Conservation (phyloP, 2,888 invertebrate species). For the Phoenoteleia sp. region DNA sequence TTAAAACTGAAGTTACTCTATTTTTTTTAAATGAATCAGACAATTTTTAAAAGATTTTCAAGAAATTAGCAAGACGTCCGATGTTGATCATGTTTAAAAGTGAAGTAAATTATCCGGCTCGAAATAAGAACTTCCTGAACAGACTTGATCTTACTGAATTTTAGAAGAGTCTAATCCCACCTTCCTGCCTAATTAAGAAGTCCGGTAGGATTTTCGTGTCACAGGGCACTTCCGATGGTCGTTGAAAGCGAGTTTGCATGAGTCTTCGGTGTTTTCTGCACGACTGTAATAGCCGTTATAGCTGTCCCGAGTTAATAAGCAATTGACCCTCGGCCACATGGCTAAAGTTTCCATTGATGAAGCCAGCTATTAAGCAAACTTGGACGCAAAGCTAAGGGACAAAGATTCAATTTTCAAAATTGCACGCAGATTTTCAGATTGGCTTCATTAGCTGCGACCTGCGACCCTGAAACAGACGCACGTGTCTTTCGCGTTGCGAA, state of each 20-base stretch:
- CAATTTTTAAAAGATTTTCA: too few relatives aligned
- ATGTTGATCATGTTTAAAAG: too few relatives aligned
- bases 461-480: slow-evolving; percentile 50
- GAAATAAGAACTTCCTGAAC: not conserved
- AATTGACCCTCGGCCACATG: slow-evolving; percentile 84
- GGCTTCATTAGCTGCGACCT: slow-evolving; percentile 28
- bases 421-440: slow-evolving; percentile 64
- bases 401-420: slow-evolving; percentile 73
- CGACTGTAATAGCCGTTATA: slow-evolving; percentile 71
- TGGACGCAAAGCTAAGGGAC: slow-evolving; percentile 74
- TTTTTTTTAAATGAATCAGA: too few relatives aligned
- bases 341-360: slow-evolving; percentile 81
- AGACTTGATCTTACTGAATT: slow-evolving; percentile 3
- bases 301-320: slow-evolving; percentile 83
- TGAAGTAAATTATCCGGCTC: too few relatives aligned
- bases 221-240: slow-evolving; percentile 58
- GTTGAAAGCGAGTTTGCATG: slow-evolving; percentile 54
- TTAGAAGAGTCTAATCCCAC: slow-evolving; percentile 26
- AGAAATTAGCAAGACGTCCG: too few relatives aligned
- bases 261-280: slow-evolving; percentile 63
- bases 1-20: too few relatives aligned
- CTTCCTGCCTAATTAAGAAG: slow-evolving; percentile 48
- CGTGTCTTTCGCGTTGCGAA: slow-evolving; percentile 3
- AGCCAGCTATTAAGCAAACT: slow-evolving; percentile 77
- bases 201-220: slow-evolving; percentile 48